Percentiles rank a stretch among this genome's conserved stretches.
Evolutionary conservation across 2,797 vertebrate genomes (phyloP).

Genomic region (Scleropages formosus): DNA sequence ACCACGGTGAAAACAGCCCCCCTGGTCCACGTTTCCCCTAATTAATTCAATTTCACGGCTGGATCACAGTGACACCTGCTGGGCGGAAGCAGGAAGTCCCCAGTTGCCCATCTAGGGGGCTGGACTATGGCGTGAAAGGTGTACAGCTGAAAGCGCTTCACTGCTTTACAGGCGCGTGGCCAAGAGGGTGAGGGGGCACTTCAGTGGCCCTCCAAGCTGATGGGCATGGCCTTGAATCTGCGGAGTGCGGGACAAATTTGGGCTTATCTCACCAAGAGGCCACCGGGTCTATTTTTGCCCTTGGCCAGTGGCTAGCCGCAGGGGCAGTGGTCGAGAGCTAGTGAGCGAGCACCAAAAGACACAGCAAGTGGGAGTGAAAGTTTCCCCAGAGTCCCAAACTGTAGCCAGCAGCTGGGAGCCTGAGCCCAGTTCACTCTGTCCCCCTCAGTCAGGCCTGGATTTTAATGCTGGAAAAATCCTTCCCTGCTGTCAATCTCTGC

Average conservation of each 20-base stretch:
- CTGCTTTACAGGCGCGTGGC: constrained; percentile 17
- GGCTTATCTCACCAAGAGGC: constrained; percentile 1
- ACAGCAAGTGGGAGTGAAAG: neutral
- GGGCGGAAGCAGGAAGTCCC: constrained; percentile 16
- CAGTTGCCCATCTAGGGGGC: neutral
- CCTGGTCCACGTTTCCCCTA: constrained; percentile 30
- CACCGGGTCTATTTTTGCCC: constrained; percentile 11
- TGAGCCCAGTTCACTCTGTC: constrained; percentile 14
- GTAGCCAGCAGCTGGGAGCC: constrained; percentile 26
- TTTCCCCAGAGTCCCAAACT: constrained; percentile 15
- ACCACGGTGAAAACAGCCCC: constrained; percentile 24
- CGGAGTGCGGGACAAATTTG: constrained; percentile 2
- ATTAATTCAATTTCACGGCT: constrained; percentile 33
- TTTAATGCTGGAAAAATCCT: constrained; percentile 40
- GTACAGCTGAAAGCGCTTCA: constrained; percentile 21
- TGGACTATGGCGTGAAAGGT: neutral
- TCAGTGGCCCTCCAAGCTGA: neutral
- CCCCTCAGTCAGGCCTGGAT: constrained; percentile 30
- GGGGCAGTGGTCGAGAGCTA: constrained; percentile 6
- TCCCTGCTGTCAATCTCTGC: constrained; percentile 38
- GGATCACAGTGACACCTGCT: constrained; percentile 29
- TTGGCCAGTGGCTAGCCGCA: constrained; percentile 7
- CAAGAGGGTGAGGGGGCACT: neutral
- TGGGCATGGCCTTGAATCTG: neutral
- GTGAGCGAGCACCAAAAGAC: constrained; percentile 13